These are phyloP conservation scores for Antrozous pallidus DNA, from an alignment of 2,797 vertebrate genomes.

Conservation along the genomic window DNA sequence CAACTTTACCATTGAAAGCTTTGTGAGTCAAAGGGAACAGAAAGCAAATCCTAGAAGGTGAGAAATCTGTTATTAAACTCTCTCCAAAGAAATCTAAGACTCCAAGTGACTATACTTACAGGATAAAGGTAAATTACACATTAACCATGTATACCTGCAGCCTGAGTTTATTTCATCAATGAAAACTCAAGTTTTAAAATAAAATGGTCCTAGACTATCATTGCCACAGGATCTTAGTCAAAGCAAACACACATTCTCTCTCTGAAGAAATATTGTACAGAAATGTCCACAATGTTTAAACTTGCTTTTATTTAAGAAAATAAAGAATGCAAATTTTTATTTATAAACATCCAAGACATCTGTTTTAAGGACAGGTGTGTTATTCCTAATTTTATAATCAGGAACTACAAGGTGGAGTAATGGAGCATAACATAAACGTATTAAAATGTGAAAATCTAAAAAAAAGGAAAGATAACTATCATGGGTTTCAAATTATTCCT, in stretches of 20 bases:
- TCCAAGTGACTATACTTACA: not conserved
- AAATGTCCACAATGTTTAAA: not conserved
- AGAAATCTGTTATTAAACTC: not conserved
- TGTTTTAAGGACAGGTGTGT: not conserved
- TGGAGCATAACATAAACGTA: not conserved
- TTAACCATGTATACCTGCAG: not conserved
- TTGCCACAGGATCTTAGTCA: not conserved
- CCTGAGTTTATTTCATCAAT: not conserved
- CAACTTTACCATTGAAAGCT: slow-evolving; percentile 9
- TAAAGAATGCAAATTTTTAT: not conserved
- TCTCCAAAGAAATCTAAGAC: not conserved
- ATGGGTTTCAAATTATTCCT: not conserved
- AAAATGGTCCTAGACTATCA: not conserved
- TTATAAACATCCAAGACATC: not conserved
- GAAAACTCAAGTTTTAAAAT: slow-evolving; percentile 3
- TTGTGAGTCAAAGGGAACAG: not conserved
- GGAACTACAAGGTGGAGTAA: not conserved
- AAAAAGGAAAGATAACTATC: not conserved
- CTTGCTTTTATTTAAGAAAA: not conserved
- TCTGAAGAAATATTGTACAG: not conserved
- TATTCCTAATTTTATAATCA: not conserved
- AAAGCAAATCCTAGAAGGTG: not conserved
- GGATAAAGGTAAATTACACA: not conserved
- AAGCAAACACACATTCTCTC: not conserved
- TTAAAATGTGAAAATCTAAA: not conserved